Base-by-base conservation (phyloP, 2,888 invertebrate genomes). In the Blera fallax region DNA sequence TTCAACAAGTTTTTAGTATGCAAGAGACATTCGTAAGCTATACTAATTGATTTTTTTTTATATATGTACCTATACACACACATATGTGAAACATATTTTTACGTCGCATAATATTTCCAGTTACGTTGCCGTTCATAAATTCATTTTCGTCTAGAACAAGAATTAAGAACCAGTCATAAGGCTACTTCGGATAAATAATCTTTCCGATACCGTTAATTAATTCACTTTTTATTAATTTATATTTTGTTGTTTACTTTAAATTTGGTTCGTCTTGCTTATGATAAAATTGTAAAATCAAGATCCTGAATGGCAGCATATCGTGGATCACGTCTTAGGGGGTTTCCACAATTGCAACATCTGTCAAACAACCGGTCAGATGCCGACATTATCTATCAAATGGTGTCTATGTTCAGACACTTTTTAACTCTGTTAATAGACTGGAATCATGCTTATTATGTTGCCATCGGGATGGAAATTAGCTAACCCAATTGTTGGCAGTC, bases 321-420 rank as follows among this genome's bases (percentile, higher is more conserved):
- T 27, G 14, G 18, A 34, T 34, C 32, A 5, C 16, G 8, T 6
- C 40, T 40, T 40, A 14, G 40, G 40, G 21, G 40, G 18, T 43
- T 43, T 24, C 27, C 40, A 21, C 58, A n/a, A 1, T 24, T 2
- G 8, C 8, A 43, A n/a, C 27, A 24, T 10, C 14, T 29, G 29
- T 43, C 43, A 43, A 43, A 62, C 16, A 27, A 60, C 40, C 27
- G 40, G 40, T 14, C n/a, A 16, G 14, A 10, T 24, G 37, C 37
- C 56, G 24, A 76, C 58, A 76, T 76, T 76, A 58, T 40, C 56
- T 40, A n/a, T 69, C 60, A 60, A 70, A 11, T 45, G 52, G 10
- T 62, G 60, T 69, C 40, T 29, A 77, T 29, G 52, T 40, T n/a
- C 52, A 43, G 34, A 8, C 60, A 77, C 77, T 34, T 78, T 70